phyloP scores from a whole-genome alignment of 2,888 invertebrate species.

The Terebella lapidaria region DNA sequence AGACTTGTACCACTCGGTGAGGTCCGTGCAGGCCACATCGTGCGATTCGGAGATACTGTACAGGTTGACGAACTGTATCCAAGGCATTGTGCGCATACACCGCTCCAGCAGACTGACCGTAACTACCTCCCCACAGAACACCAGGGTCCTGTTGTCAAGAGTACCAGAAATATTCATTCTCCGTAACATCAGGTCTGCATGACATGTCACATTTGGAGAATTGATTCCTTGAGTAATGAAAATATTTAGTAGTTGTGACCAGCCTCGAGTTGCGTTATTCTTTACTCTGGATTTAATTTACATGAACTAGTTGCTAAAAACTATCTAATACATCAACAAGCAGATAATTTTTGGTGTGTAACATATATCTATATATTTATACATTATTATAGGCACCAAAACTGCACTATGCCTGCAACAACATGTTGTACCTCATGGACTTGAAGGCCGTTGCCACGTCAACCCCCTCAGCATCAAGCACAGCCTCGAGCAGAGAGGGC shows the following conservation, averaged over 20 bases:
- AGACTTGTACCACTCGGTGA: conserved; percentile 39
- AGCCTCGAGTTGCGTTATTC: too few relatives aligned
- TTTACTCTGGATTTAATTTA: too few relatives aligned
- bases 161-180: not conserved
- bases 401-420: not conserved
- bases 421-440: not conserved
- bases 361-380: too few relatives aligned
- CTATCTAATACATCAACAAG: too few relatives aligned
- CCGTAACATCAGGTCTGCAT: too few relatives aligned
- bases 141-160: conserved; percentile 17
- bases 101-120: conserved; percentile 47
- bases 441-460: conserved; percentile 26
- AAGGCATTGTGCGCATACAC: conserved; percentile 42
- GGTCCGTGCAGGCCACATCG: conserved; percentile 48
- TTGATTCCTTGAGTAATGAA: too few relatives aligned
- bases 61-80: conserved; percentile 48
- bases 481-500: conserved; percentile 52
- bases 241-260: too few relatives aligned
- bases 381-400: too few relatives aligned
- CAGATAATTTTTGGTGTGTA: too few relatives aligned
- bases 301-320: too few relatives aligned
- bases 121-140: conserved; percentile 54
- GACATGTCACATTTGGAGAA: too few relatives aligned
- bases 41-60: conserved; percentile 55
- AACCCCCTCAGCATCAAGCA: conserved; percentile 40